Evolutionary conservation across 2,888 invertebrate genomes (phyloP), one percentile per base, ranked within the genome.

Genomic region (Prosopocoilus inquinatus): DNA sequence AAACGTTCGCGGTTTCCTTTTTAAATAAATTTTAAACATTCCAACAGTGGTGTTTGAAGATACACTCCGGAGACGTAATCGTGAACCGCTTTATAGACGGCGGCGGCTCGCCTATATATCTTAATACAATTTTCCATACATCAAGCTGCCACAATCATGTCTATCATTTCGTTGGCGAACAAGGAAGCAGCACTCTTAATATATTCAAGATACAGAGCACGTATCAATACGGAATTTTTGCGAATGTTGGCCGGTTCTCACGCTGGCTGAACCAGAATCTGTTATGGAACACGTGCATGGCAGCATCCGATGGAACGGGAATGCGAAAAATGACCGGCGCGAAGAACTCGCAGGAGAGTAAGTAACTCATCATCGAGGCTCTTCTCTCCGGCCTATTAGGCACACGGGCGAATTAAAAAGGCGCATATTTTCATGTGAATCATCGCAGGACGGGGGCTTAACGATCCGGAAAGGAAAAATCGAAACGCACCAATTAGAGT

Each of bases 281-380:
- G 59, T 59, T 50, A 28, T 28, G 53, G 63, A 66, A 67, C 67
- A 67, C 67, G 67, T 67, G 67, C 66, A 65, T 64, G 63, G 66
- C 63, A 65, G 65, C 65, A 58, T 67, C 65, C 65, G 63, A 65
- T 67, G 68, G 68, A 68, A 67, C 62, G 64, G 64, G 67, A 67
- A 69, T 67, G 66, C 60, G 65, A 68, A 68, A 68, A 69, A 68
- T 64, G 53, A 58, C 52, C 58, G 43, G 48, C 50, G 61, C 58
- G 39, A 57, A n/a, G 36, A 59, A 56, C 58, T 49, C n/a, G 50
- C 59, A 60, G 2, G 3, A 28, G n/a, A 28, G 41, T 41, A 41
- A 41, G 59, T 64, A 64, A 64, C 59, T 61, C 62, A 64, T 66
- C 64, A 58, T 66, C 64, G 57, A 57, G 60, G 61, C 58, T 58